Evolutionary conservation across 1,140 invertebrate genomes (phyloP).

Genomic region (Pteromalus puparum): DNA sequence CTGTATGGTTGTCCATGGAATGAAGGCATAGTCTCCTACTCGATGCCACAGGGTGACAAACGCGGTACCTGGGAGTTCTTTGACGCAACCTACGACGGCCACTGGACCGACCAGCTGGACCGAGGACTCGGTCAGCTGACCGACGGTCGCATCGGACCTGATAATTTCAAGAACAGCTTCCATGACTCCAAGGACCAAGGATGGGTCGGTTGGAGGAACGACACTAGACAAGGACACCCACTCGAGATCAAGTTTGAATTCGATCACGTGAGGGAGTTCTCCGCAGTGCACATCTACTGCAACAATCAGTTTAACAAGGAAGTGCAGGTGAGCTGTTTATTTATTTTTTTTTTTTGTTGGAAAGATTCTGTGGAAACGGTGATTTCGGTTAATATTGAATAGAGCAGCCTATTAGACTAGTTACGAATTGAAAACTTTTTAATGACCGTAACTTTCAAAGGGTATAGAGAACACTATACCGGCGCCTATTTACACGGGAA

Average conservation of each 20-base stretch:
- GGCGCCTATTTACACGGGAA: not conserved
- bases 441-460: not conserved
- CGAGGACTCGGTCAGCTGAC: constrained; percentile 92
- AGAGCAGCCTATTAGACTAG: too few relatives aligned
- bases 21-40: constrained; percentile 75
- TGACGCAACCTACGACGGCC: constrained; percentile 95
- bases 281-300: constrained; percentile 87
- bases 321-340: constrained; percentile 80
- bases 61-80: constrained; percentile 90
- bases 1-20: constrained; percentile 86
- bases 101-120: constrained; percentile 81
- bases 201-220: constrained; percentile 96
- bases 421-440: not conserved
- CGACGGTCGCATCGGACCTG: constrained; percentile 84
- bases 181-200: constrained; percentile 80
- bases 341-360: not conserved
- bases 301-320: constrained; percentile 89
- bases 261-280: constrained; percentile 91
- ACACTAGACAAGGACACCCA: constrained; percentile 79
- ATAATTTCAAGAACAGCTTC: constrained; percentile 85
- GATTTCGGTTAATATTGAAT: too few relatives aligned
- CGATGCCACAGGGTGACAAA: constrained; percentile 83
- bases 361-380: not conserved
- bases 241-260: constrained; percentile 92
- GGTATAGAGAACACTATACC: not conserved